These are phyloP conservation scores for Mastomys coucha DNA, from an alignment of 2,113 vertebrate species.

Conservation along the genomic window DNA sequence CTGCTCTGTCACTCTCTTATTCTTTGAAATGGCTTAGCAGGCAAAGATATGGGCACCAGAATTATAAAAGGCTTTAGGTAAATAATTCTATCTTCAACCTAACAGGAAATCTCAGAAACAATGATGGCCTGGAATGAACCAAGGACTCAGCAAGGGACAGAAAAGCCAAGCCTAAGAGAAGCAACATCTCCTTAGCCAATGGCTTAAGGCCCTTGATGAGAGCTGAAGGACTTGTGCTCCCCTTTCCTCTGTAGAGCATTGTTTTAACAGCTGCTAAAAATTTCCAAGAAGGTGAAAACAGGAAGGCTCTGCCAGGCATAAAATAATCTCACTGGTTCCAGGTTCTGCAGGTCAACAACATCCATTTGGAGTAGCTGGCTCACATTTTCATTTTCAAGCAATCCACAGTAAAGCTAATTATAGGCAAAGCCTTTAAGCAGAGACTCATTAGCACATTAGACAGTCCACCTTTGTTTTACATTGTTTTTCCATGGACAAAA, in stretches of 20 bases:
- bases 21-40: constrained; percentile 27
- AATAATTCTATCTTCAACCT: not conserved
- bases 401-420: constrained; percentile 33
- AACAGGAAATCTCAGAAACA: not conserved
- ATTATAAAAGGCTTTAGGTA: constrained; percentile 10
- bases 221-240: not conserved
- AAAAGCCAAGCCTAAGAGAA: not conserved
- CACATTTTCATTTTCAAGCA: constrained; percentile 26
- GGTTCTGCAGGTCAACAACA: constrained; percentile 6
- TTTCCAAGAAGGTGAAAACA: constrained; percentile 56
- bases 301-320: constrained; percentile 30
- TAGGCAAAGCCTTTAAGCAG: not conserved
- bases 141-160: not conserved
- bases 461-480: constrained; percentile 33
- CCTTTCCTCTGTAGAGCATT: constrained; percentile 22
- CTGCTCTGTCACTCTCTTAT: not conserved
- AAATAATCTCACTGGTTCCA: not conserved
- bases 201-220: not conserved
- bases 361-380: not conserved
- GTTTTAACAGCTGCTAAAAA: constrained; percentile 71
- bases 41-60: not conserved
- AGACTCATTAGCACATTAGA: constrained; percentile 17
- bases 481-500: constrained; percentile 39
- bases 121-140: not conserved
- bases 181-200: not conserved